Conservation (phyloP, 1,140 invertebrate species). For the Augochlora pura region DNA sequence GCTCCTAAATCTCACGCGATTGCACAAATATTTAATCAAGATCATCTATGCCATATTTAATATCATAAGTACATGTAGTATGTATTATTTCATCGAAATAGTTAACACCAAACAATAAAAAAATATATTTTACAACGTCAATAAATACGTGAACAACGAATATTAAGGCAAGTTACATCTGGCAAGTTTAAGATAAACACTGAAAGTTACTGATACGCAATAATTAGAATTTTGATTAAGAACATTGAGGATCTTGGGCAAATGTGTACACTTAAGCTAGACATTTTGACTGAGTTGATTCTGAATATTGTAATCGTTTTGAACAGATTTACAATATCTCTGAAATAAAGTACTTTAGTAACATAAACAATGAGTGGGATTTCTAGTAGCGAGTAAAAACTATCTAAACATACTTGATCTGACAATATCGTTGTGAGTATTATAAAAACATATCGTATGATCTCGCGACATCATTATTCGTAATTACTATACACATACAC, state of each 20-base stretch:
- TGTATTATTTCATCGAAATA: no score
- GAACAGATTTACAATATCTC: not conserved
- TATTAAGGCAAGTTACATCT: not conserved
- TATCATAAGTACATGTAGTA: not conserved
- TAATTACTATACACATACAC: not conserved
- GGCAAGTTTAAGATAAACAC: not conserved
- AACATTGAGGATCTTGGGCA: not conserved
- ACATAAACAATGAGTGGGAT: not conserved
- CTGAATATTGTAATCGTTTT: not conserved
- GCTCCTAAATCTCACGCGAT: not conserved
- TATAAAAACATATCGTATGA: slow-evolving; percentile 4
- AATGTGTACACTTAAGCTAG: not conserved
- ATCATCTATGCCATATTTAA: not conserved
- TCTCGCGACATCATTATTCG: not conserved
- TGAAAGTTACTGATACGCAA: not conserved
- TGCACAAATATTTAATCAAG: not conserved
- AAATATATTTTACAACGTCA: not conserved
- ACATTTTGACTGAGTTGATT: not conserved
- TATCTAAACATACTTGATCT: not conserved
- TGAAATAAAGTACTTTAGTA: not conserved
- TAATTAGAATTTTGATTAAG: not conserved
- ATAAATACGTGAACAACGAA: not conserved
- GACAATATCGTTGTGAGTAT: not conserved
- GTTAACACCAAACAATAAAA: not conserved
- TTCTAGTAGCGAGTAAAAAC: not conserved